Evolutionary conservation across 1,140 invertebrate species (phyloP).

Genomic region (Sitophilus oryzae): DNA sequence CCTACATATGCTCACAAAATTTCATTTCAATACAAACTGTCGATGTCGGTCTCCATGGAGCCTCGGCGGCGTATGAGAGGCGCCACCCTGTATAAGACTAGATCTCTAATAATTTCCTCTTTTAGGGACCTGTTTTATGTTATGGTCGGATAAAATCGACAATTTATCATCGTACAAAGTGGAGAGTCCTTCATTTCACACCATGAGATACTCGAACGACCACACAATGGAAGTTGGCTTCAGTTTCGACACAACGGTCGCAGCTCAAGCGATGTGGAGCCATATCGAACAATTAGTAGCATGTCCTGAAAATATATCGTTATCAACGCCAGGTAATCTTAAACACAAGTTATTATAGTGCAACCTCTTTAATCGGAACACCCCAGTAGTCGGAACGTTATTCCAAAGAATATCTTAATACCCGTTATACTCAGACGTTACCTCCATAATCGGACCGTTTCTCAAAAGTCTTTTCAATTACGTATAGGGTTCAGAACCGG

Average conservation of each 20-base stretch:
- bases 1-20: too few relatives aligned
- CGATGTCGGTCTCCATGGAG: too few relatives aligned
- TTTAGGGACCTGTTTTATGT: slow-evolving; percentile 63
- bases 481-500: too few relatives aligned
- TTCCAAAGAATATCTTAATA: too few relatives aligned
- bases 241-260: slow-evolving; percentile 69
- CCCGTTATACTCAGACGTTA: too few relatives aligned
- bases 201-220: slow-evolving; percentile 72
- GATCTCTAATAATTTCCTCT: background rate
- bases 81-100: too few relatives aligned
- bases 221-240: slow-evolving; percentile 58
- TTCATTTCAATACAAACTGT: too few relatives aligned
- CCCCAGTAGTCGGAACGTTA: too few relatives aligned
- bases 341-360: background rate
- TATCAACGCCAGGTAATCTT: slow-evolving; percentile 59
- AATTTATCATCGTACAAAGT: slow-evolving; percentile 61
- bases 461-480: too few relatives aligned
- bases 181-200: slow-evolving; percentile 68
- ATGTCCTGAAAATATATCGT: slow-evolving; percentile 73
- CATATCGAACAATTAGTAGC: slow-evolving; percentile 66
- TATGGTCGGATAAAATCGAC: slow-evolving; percentile 82
- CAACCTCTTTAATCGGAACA: too few relatives aligned
- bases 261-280: slow-evolving; percentile 64
- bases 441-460: too few relatives aligned
- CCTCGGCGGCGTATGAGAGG: too few relatives aligned